These are phyloP conservation scores for Clarias macrocephalus DNA, from an alignment of 2,113 vertebrate genomes.

Conservation along the genomic window DNA sequence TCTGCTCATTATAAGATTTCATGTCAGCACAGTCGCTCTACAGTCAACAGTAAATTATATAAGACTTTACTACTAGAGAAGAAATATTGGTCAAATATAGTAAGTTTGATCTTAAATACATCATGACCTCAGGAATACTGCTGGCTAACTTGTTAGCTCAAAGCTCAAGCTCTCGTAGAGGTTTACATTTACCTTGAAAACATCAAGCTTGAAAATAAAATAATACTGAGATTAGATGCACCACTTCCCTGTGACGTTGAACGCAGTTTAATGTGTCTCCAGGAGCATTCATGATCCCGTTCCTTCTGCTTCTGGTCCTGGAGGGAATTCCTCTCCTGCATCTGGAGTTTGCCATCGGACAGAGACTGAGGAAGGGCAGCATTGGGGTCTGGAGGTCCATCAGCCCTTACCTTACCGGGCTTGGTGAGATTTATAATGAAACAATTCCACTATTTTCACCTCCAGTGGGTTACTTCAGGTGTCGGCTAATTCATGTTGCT, in stretches of 20 bases:
- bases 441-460: not conserved
- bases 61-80: too few species aligned
- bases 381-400: constrained; percentile 89
- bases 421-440: constrained; percentile 75
- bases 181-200: not conserved
- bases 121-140: too few species aligned
- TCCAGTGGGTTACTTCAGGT: not conserved
- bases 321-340: constrained; percentile 90
- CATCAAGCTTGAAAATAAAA: not conserved
- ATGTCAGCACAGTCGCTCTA: too few species aligned
- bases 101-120: too few species aligned
- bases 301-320: constrained; percentile 90
- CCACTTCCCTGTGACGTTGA: not conserved
- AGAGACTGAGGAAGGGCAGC: constrained; percentile 87
- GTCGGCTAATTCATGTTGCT: not conserved
- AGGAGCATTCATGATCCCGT: constrained; percentile 99
- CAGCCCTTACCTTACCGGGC: constrained; percentile 81
- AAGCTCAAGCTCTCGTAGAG: not conserved
- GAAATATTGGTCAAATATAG: too few species aligned
- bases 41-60: too few species aligned
- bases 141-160: not conserved
- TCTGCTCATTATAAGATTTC: too few species aligned
- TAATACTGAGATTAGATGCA: not conserved
- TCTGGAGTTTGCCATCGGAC: constrained; percentile 94
- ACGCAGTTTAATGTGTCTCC: constrained; percentile 22